Percentiles rank a stretch among this genome's conserved stretches.
Evolutionary conservation across 2,797 vertebrate species (phyloP).

Genomic region (Hirundo rustica): DNA sequence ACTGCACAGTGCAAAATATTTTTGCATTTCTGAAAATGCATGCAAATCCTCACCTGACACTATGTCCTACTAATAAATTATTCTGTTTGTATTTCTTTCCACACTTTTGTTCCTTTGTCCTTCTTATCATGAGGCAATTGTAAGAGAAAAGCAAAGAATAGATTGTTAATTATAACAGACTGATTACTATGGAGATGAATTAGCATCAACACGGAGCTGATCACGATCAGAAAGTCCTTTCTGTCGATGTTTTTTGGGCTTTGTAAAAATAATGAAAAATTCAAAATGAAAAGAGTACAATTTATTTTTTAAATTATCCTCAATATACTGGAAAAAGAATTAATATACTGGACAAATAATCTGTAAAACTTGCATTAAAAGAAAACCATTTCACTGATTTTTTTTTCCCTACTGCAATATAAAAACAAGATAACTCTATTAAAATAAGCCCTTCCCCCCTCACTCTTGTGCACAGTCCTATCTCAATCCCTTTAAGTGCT

Average conservation of each 20-base stretch:
- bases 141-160: not conserved
- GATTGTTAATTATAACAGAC: not conserved
- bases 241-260: not conserved
- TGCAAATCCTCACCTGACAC: not conserved
- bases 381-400: not conserved
- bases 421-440: not conserved
- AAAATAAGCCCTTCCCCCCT: not conserved
- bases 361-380: not conserved
- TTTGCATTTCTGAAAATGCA: not conserved
- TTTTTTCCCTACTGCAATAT: not conserved
- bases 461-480: not conserved
- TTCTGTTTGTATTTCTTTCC: not conserved
- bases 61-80: not conserved
- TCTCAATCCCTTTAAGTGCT: not conserved
- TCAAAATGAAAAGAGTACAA: not conserved
- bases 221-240: not conserved
- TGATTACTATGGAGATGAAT: constrained; percentile 11
- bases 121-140: not conserved
- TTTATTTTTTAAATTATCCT: not conserved
- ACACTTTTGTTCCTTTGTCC: not conserved
- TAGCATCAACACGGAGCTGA: not conserved
- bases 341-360: not conserved
- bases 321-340: not conserved
- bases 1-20: not conserved
- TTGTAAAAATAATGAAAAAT: not conserved